Evolutionary conservation across 2,797 vertebrate genomes (phyloP).

Genomic region (Babyrousa celebensis): DNA sequence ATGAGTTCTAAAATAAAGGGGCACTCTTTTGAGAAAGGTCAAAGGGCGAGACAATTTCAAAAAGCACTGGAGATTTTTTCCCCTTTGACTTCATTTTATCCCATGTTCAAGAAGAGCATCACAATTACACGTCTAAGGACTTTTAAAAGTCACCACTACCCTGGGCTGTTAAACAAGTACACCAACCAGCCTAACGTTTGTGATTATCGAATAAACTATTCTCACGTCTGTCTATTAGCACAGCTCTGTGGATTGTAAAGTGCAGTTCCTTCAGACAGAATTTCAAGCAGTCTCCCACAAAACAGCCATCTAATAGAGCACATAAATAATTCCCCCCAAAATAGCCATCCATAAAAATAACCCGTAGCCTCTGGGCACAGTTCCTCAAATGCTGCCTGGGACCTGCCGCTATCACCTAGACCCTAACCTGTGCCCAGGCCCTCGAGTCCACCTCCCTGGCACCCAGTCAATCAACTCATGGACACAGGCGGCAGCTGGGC

Average conservation of each 20-base stretch:
- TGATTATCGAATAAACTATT: not conserved
- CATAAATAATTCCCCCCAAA: not conserved
- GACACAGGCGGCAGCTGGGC: not conserved
- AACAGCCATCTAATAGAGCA: not conserved
- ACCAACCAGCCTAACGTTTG: not conserved
- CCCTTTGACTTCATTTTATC: not conserved
- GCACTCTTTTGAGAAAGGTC: not conserved
- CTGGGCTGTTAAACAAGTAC: not conserved
- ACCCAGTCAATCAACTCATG: not conserved
- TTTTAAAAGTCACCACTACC: not conserved
- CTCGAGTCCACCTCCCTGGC: not conserved
- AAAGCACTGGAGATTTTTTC: not conserved
- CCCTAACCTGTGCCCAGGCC: too few species aligned
- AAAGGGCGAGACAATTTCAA: not conserved
- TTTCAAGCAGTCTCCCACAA: slow-evolving; percentile 30
- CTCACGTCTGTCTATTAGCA: not conserved
- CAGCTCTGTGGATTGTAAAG: not conserved
- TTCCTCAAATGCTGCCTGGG: not conserved
- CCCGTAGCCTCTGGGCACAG: not conserved
- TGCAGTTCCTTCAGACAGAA: not conserved
- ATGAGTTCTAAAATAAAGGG: not conserved
- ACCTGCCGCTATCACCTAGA: not conserved
- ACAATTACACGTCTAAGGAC: not conserved
- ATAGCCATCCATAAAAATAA: not conserved
- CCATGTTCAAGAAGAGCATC: not conserved